Base-by-base conservation (phyloP, 53 echinoderm and acorn worm genomes). In the Luidia sarsii region DNA sequence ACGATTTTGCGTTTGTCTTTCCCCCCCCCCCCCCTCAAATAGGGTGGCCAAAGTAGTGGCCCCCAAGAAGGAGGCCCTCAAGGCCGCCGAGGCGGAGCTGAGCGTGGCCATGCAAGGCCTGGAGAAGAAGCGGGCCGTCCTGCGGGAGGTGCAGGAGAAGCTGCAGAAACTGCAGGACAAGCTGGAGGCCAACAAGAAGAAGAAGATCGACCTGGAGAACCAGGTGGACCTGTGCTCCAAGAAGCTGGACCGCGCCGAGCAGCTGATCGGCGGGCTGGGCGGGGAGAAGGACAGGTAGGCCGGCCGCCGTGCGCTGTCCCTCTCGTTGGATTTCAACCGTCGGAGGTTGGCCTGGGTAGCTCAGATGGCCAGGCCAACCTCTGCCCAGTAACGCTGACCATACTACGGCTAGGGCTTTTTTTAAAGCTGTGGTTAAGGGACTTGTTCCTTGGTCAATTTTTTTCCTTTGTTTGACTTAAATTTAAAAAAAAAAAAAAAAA, bases 11-110 rank as follows among this genome's bases (percentile, higher is more conserved):
- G 23, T 0, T 18, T 25, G 29, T 27, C 25, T n/a, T n/a, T n/a
- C n/a, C n/a, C n/a, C n/a, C n/a, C 27, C 3, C 39, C 21, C 27
- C 7, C 19, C 29, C 1, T 43, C 55, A 37, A 14, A 41, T 87
- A 97, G 99, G 69, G 99, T 99, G 39, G 99, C 99, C 37, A 99
- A 99, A 66, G 89, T 99, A n/a, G 94, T 99, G 2, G 99, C 99
- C 2, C 99, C 99, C 57, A 99, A 99, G 99, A 89, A 99, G 59
- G 48, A 60, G 69, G 89, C 91, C 13, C 74, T 99, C 15, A 86
- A 86, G 24, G 89, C 75, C 23, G 99, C 99, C 31, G 94, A 99
- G 68, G 94, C 60, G 1, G 99, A 99, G 70, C 84, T 99, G 57
- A 83, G 80, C 52, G 84, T 93, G 2, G 99, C 99, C 82, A 99